Conservation (phyloP, 2,797 vertebrate species). For the Argyrosomus regius region DNA sequence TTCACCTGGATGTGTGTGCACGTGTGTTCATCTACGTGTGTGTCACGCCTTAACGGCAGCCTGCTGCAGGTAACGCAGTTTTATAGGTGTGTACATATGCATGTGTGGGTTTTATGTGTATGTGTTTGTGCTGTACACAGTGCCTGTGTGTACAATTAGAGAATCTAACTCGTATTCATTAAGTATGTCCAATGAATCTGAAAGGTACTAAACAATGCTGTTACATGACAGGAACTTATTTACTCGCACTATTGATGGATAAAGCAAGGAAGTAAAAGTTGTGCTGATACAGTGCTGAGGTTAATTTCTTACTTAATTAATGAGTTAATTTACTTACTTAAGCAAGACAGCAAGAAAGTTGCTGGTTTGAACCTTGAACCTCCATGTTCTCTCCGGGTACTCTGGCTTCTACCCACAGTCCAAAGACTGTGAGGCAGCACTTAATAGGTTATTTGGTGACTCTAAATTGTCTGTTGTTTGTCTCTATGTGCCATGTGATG, state of each 20-base stretch:
- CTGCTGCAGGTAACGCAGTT: not conserved
- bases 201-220: not conserved
- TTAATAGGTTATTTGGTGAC: no score
- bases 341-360: no score
- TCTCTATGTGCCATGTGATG: no score
- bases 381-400: no score
- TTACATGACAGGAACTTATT: not conserved
- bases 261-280: not conserved
- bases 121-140: not conserved
- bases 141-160: not conserved
- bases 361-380: no score
- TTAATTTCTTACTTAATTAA: no score
- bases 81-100: not conserved
- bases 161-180: not conserved
- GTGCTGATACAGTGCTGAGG: not conserved
- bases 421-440: no score
- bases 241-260: not conserved
- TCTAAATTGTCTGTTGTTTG: no score
- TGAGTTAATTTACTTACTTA: no score
- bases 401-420: no score
- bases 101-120: not conserved
- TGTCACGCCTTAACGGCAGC: not conserved
- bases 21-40: not conserved
- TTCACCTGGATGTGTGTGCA: conserved; percentile 15
- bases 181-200: not conserved